These are phyloP conservation scores for Tromatobia lineatoria DNA, from an alignment of 2,888 invertebrate genomes.

Conservation along the genomic window DNA sequence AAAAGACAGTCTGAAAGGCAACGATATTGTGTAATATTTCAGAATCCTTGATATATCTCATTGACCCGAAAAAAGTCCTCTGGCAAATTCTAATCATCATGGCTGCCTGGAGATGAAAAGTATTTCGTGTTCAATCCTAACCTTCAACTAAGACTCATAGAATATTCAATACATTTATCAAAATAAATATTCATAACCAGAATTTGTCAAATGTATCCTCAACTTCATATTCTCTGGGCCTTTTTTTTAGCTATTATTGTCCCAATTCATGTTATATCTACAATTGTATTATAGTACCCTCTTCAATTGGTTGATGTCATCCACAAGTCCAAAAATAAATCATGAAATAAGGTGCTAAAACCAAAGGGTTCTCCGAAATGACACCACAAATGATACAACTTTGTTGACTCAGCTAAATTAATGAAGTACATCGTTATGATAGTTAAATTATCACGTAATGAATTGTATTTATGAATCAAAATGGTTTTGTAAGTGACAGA, in stretches of 20 bases:
- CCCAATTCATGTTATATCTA: background rate
- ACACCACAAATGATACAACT: slow-evolving; percentile 27
- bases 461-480: slow-evolving; percentile 64
- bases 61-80: no score
- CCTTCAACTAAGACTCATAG: no score
- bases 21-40: no score
- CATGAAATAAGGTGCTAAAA: slow-evolving; percentile 43
- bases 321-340: slow-evolving; percentile 26
- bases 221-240: no score
- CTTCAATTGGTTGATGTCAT: background rate
- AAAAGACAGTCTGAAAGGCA: no score
- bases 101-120: background rate
- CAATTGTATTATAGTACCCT: background rate
- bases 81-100: no score
- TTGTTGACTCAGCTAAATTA: slow-evolving; percentile 37
- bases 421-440: slow-evolving; percentile 41
- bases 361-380: slow-evolving; percentile 18
- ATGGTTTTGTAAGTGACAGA: slow-evolving; percentile 63
- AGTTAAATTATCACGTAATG: slow-evolving; percentile 63
- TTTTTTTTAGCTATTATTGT: no score
- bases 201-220: no score
- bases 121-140: background rate
- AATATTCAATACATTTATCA: no score
- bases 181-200: no score
- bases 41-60: no score